Evolutionary conservation across 1,140 invertebrate genomes (phyloP), one percentile per base, ranked within the genome.

Genomic region (Adoxophyes honmai): DNA sequence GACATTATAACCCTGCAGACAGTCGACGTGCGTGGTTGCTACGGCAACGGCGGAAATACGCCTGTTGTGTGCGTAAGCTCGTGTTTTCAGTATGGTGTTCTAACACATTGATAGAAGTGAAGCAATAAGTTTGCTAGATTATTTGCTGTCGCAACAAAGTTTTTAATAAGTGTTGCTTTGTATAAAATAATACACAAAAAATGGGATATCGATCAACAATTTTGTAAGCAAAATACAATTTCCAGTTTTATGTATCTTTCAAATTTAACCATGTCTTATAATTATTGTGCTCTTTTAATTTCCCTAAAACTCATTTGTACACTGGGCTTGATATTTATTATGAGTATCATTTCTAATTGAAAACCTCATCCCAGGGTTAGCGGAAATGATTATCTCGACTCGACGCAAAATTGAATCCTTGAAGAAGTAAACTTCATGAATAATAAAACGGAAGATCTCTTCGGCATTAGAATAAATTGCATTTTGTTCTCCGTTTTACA

Each of bases 1-100:
- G 81, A 42, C 2, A 42, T 18, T 69, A 86, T 59, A 61, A 60
- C 34, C 15, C 36, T 44, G 34, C 55, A 66, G 62, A 66, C 64
- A 53, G 34, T 69, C 52, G 37, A 57, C 57, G 51, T 60, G 48
- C 59, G 42, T 60, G 48, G 58, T 59, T 38, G 28, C 18, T 9
- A 7, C 55, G 44, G 18, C n/a, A 18, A 53, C 52, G 4, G 35
- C 51, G 28, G 33, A 33, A 54, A 36, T 54, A 59, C 54, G 52
- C 37, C 5, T n/a, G 59, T 28, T 60, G 66, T 55, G 61, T 33
- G 58, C 61, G 38, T 10, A 53, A 54, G 34, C 55, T 55, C 52
- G 35, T 59, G 54, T 59, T 28, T 6, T 28, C 21, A n/a, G n/a
- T n/a, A n/a, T n/a, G n/a, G n/a, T n/a, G n/a, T n/a, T n/a, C 6